These are phyloP conservation scores for Electrona antarctica DNA, from an alignment of 2,113 vertebrate genomes.

Conservation along the genomic window DNA sequence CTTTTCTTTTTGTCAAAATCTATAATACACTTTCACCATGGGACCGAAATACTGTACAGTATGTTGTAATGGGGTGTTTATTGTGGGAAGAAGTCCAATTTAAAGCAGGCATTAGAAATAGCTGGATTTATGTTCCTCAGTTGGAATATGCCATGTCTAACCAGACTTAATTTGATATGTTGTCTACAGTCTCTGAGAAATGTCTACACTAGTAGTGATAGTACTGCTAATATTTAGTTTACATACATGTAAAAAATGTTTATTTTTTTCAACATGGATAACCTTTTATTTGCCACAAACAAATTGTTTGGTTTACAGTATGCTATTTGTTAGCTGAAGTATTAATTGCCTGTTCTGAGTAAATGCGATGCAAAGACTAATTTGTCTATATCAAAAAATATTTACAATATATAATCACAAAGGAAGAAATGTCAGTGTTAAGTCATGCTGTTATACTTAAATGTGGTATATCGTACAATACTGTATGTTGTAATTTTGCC, in stretches of 20 bases:
- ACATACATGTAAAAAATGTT: neutral
- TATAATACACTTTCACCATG: neutral
- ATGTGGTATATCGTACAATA: neutral
- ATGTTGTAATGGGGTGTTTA: neutral
- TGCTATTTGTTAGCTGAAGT: too few relatives aligned
- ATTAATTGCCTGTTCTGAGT: too few relatives aligned
- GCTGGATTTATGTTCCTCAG: neutral
- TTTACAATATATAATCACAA: too few relatives aligned
- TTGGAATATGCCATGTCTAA: neutral
- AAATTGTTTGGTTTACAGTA: neutral
- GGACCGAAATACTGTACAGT: too few relatives aligned
- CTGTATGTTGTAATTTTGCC: neutral
- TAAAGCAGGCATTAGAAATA: neutral
- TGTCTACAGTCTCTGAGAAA: neutral
- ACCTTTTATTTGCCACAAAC: neutral
- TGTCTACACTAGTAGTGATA: neutral
- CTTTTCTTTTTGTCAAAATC: neutral
- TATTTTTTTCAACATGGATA: neutral
- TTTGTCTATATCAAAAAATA: too few relatives aligned
- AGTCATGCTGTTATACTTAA: neutral
- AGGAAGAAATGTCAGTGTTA: slow-evolving; percentile 25
- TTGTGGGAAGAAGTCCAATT: neutral
- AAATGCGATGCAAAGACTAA: neutral
- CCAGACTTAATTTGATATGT: neutral
- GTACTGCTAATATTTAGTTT: neutral